Percentiles rank a stretch among this genome's conserved stretches.
Conservation (phyloP, 1,140 invertebrate genomes). For the Ceratosolen fusciceps region DNA sequence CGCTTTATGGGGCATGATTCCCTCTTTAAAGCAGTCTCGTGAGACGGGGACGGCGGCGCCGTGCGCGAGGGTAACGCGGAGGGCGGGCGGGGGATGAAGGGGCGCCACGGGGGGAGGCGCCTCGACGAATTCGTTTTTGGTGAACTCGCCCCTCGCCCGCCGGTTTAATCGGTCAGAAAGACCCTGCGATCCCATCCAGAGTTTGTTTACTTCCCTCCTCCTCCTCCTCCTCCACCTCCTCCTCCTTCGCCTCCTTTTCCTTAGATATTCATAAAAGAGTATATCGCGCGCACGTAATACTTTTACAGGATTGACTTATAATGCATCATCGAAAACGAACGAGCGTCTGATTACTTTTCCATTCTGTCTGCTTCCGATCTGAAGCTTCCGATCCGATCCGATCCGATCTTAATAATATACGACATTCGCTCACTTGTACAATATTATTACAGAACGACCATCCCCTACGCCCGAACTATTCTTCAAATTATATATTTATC, state of each 20-base stretch:
- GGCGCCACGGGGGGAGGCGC: conserved; percentile 5
- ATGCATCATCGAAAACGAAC: not conserved
- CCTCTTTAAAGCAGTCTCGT: conserved; percentile 34
- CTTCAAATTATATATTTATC: too few species aligned
- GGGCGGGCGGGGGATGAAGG: not conserved
- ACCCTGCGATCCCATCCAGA: conserved; percentile 16
- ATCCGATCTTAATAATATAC: too few species aligned
- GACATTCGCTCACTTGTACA: too few species aligned
- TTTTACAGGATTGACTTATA: not conserved
- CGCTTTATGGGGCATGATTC: conserved; percentile 47
- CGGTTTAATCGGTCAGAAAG: conserved; percentile 53
- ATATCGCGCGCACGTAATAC: conserved; percentile 6
- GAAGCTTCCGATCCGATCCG: too few species aligned
- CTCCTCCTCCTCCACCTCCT: too few species aligned
- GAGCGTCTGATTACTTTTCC: not conserved
- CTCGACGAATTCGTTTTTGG: conserved; percentile 35
- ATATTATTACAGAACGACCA: too few species aligned
- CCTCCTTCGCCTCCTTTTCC: too few species aligned
- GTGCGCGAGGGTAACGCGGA: not conserved
- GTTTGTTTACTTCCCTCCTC: conserved; percentile 36
- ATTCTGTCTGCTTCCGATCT: too few species aligned
- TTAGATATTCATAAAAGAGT: not conserved
- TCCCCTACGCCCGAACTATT: too few species aligned
- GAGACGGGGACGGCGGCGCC: not conserved
- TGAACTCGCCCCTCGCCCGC: conserved; percentile 39